Evolutionary conservation across 2,888 invertebrate genomes (phyloP).

Genomic region (Troglohyphantes excavatus): DNA sequence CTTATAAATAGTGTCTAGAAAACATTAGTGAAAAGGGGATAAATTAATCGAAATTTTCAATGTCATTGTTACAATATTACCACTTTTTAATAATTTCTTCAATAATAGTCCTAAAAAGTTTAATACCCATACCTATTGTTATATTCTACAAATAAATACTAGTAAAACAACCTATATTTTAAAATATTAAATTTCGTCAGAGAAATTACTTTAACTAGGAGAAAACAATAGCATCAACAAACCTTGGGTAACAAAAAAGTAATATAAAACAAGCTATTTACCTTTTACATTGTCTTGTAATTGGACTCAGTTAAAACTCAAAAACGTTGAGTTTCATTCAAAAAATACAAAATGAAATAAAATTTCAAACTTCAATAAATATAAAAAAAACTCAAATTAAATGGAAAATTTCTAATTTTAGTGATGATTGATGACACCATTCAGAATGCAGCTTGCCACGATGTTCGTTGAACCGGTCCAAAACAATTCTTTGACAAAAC

Average conservation of each 20-base stretch:
- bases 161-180: too few relatives aligned
- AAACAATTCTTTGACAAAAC: constrained; percentile 1
- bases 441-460: constrained; percentile 60
- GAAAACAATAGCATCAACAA: neutral
- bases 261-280: neutral
- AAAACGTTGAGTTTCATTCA: neutral
- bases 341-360: neutral
- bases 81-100: too few relatives aligned
- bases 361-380: neutral
- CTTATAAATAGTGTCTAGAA: too few relatives aligned
- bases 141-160: too few relatives aligned
- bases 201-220: too few relatives aligned
- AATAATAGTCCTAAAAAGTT: too few relatives aligned
- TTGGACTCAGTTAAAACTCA: neutral
- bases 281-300: constrained; percentile 11
- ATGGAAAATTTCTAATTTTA: neutral
- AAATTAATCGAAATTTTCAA: too few relatives aligned
- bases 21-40: too few relatives aligned
- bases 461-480: constrained; percentile 67
- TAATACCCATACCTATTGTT: too few relatives aligned
- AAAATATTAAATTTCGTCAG: too few relatives aligned
- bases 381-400: neutral
- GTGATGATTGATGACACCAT: constrained; percentile 60
- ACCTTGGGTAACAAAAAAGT: neutral
- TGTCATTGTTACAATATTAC: too few relatives aligned